Conservation (phyloP, 2,888 invertebrate species). For the Chrysomela aeneicollis region DNA sequence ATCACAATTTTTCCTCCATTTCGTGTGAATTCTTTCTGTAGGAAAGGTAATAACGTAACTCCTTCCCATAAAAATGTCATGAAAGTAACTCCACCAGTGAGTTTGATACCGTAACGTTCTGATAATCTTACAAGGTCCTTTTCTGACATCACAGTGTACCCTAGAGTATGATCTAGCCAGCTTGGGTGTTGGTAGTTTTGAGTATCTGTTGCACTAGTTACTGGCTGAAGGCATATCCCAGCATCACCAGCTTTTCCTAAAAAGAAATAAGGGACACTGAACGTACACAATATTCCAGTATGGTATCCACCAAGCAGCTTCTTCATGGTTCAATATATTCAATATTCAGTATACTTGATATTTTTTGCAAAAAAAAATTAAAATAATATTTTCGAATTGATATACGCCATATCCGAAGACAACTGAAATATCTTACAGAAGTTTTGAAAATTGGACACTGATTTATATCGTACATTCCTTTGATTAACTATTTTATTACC, state of each 20-base stretch:
- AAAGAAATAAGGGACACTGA: too few relatives aligned
- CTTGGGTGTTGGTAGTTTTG: conserved; percentile 50
- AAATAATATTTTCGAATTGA: too few relatives aligned
- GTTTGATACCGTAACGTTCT: conserved; percentile 55
- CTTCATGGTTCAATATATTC: too few relatives aligned
- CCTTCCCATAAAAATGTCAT: conserved; percentile 76
- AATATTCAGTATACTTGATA: too few relatives aligned
- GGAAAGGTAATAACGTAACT: conserved; percentile 69
- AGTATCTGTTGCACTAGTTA: conserved; percentile 49
- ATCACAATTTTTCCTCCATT: conserved; percentile 67
- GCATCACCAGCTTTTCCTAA: conserved; percentile 47
- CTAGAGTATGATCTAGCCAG: conserved; percentile 63
- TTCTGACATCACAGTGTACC: conserved; percentile 54
- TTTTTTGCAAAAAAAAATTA: too few relatives aligned
- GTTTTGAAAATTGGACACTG: too few relatives aligned
- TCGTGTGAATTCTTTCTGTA: conserved; percentile 68
- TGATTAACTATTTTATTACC: too few relatives aligned
- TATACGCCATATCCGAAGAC: too few relatives aligned
- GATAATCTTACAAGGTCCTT: conserved; percentile 57
- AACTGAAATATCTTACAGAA: too few relatives aligned
- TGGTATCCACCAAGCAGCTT: too few relatives aligned
- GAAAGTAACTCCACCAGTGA: conserved; percentile 69
- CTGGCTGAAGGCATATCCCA: conserved; percentile 46
- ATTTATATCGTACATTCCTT: too few relatives aligned
- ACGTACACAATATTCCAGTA: too few relatives aligned